These are phyloP conservation scores for Propithecus coquereli DNA, from an alignment of 2,113 vertebrate genomes.

Conservation along the genomic window DNA sequence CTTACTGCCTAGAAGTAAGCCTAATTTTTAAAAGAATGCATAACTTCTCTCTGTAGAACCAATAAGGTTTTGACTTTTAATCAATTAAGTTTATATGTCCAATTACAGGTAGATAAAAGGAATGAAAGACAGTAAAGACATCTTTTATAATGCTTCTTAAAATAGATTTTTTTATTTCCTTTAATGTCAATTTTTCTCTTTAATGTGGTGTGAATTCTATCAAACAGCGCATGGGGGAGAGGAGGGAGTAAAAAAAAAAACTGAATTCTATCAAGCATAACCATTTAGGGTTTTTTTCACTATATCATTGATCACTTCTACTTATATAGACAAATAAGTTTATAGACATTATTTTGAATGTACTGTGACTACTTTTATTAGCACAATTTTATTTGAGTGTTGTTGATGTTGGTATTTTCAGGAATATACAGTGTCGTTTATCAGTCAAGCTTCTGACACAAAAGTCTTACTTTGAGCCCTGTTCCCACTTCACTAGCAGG, in stretches of 20 bases:
- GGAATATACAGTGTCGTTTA: not conserved
- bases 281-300: not conserved
- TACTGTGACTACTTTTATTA: not conserved
- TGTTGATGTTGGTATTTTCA: not conserved
- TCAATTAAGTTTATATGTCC: not conserved
- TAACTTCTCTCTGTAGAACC: not conserved
- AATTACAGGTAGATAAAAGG: not conserved
- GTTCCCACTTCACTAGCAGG: not conserved
- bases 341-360: slow-evolving; percentile 32
- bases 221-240: not conserved
- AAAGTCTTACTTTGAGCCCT: not conserved
- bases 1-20: not conserved
- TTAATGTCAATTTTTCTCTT: not conserved
- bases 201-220: not conserved
- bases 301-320: not conserved
- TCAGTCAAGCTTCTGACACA: slow-evolving; percentile 1
- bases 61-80: not conserved
- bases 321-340: not conserved
- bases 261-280: slow-evolving; percentile 30
- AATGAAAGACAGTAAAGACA: slow-evolving; percentile 7
- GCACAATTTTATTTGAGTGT: slow-evolving; percentile 22
- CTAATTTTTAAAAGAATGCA: slow-evolving; percentile 40
- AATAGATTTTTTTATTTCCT: slow-evolving; percentile 35
- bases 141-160: slow-evolving; percentile 14
- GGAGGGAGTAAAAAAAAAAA: no score